Evolutionary conservation across 2,113 vertebrate species (phyloP).

Genomic region (Pelobates fuscus): DNA sequence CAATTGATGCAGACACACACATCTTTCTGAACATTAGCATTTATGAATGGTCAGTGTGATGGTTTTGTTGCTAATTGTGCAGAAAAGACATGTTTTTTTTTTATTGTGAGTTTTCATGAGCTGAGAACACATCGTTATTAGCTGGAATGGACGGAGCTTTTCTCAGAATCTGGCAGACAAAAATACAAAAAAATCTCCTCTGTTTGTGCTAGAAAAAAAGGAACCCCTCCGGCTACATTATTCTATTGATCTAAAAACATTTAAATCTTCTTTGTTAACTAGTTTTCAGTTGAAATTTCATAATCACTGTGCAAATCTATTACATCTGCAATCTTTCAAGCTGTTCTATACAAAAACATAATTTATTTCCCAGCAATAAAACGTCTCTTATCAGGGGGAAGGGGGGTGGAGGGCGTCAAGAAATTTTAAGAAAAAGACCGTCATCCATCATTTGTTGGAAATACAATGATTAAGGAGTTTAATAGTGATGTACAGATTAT

Average conservation of each 20-base stretch:
- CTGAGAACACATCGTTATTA: constrained; percentile 55
- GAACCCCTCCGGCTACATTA: constrained; percentile 76
- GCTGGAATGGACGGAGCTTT: constrained; percentile 51
- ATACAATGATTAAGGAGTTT: too few relatives aligned
- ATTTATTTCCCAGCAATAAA: constrained; percentile 39
- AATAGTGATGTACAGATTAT: too few relatives aligned
- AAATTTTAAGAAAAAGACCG: too few relatives aligned
- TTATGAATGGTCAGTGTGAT: constrained; percentile 32
- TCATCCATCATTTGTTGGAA: too few relatives aligned
- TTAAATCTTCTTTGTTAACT: constrained; percentile 76
- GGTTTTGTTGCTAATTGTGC: constrained; percentile 46
- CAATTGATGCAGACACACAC: constrained; percentile 6
- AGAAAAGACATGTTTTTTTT: constrained; percentile 41
- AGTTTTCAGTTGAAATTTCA: constrained; percentile 71
- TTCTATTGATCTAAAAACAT: constrained; percentile 74
- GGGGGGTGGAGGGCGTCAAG: constrained; percentile 32
- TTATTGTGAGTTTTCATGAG: constrained; percentile 54
- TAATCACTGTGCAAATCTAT: constrained; percentile 61
- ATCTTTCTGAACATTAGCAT: constrained; percentile 12
- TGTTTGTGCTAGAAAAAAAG: constrained; percentile 61
- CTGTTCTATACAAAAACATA: constrained; percentile 39
- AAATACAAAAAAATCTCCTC: constrained; percentile 56
- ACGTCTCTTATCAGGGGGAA: constrained; percentile 19
- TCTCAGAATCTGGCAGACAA: constrained; percentile 57
- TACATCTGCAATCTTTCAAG: constrained; percentile 60